Percentiles rank a stretch among this genome's conserved stretches.
Conservation (phyloP, 2,113 vertebrate genomes). For the Ciconia stormi region DNA sequence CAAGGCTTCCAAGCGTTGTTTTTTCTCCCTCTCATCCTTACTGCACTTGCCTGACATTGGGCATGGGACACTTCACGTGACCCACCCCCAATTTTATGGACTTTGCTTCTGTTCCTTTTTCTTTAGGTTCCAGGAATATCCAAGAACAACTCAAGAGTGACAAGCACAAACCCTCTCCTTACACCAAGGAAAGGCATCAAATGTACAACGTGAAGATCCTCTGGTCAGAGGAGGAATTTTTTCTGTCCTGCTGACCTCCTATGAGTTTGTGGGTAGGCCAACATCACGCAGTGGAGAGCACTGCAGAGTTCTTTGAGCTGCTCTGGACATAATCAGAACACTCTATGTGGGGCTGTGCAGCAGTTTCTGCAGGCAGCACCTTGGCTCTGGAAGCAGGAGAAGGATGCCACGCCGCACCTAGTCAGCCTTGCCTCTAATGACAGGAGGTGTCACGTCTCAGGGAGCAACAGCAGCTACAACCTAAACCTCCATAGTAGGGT, state of each 20-base stretch:
- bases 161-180: not conserved
- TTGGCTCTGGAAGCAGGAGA: not conserved
- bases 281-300: not conserved
- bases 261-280: not conserved
- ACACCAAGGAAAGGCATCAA: not conserved
- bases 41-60: not conserved
- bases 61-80: not conserved
- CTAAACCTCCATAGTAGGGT: not conserved
- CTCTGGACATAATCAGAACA: not conserved
- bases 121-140: not conserved
- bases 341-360: not conserved
- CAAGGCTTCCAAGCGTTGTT: not conserved
- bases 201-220: not conserved
- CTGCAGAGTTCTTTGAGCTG: not conserved
- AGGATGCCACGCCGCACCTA: not conserved
- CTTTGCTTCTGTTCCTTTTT: not conserved
- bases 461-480: not conserved
- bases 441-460: not conserved
- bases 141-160: not conserved
- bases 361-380: not conserved
- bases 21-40: not conserved
- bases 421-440: not conserved
- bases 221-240: not conserved
- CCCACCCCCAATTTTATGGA: not conserved
- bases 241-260: not conserved